Evolutionary conservation across 1,140 invertebrate species (phyloP).

Genomic region (Physella acuta): DNA sequence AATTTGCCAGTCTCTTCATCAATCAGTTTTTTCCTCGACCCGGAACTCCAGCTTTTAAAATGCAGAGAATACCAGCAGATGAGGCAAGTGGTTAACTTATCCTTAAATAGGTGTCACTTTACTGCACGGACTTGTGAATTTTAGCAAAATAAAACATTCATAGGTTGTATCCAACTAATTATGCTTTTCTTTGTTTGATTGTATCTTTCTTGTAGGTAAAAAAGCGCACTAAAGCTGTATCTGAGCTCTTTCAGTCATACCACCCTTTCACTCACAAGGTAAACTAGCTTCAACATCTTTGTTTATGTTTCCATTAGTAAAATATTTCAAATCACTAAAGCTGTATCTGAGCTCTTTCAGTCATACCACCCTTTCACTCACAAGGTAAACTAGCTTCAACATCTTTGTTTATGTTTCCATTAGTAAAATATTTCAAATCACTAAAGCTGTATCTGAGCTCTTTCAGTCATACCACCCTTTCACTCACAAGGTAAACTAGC

Average conservation of each 20-base stretch:
- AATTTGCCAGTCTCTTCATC: conserved; percentile 93
- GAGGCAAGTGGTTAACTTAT: too few species aligned
- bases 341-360: conserved; percentile 86
- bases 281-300: too few species aligned
- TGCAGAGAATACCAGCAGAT: conserved; percentile 78
- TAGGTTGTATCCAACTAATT: too few species aligned
- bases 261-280: conserved; percentile 74
- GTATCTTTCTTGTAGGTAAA: conserved; percentile 71
- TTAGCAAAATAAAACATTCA: too few species aligned
- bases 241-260: conserved; percentile 90
- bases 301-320: too few species aligned
- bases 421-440: too few species aligned
- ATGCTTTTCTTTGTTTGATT: too few species aligned
- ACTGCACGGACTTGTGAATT: too few species aligned
- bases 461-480: conserved; percentile 92
- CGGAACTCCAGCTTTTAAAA: conserved; percentile 90
- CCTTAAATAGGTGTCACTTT: too few species aligned
- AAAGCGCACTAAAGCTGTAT: conserved; percentile 81
- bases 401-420: too few species aligned
- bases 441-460: conserved; percentile 83
- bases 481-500: conserved; percentile 63
- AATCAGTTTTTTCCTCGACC: conserved; percentile 97
- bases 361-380: conserved; percentile 84
- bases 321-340: too few species aligned
- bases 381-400: too few species aligned